These are phyloP conservation scores for Polylopha cassiicola DNA, from an alignment of 2,888 invertebrate species.

Conservation along the genomic window DNA sequence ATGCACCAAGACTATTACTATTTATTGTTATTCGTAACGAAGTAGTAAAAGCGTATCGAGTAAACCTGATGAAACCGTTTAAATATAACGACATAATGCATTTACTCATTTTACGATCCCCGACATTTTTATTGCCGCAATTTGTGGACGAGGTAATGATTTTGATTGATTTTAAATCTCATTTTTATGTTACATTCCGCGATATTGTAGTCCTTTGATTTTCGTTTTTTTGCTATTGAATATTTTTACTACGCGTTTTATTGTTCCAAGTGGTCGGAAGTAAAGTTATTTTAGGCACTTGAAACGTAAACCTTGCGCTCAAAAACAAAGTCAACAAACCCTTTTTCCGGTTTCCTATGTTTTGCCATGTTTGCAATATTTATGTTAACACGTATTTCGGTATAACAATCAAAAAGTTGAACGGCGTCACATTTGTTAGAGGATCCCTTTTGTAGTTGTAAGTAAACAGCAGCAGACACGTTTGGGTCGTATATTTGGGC, in stretches of 20 bases:
- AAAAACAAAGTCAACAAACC: no score
- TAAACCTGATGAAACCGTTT: slow-evolving; percentile 14
- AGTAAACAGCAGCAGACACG: slow-evolving; percentile 36
- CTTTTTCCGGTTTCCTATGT: no score
- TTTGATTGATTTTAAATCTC: slow-evolving; percentile 15
- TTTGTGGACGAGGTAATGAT: slow-evolving; percentile 13
- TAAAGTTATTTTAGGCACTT: no score
- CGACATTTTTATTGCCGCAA: slow-evolving; percentile 18
- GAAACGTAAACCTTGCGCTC: no score
- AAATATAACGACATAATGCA: slow-evolving; percentile 17
- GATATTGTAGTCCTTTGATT: no score
- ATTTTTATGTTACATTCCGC: slow-evolving; percentile 4
- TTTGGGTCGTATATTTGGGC: slow-evolving; percentile 36
- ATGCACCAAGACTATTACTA: no score
- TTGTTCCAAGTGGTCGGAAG: background rate
- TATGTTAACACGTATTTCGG: slow-evolving; percentile 16
- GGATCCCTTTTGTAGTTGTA: slow-evolving; percentile 10
- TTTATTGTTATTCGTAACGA: no score
- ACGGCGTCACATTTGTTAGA: slow-evolving; percentile 21
- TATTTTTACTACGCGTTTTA: no score
- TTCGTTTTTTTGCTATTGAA: no score
- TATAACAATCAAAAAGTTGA: slow-evolving; percentile 19
- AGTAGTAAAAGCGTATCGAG: no score
- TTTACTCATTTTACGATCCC: slow-evolving; percentile 17
- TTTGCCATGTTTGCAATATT: slow-evolving; percentile 3